phyloP scores from a whole-genome alignment of 2,797 vertebrate genomes.

The Todus mexicanus region DNA sequence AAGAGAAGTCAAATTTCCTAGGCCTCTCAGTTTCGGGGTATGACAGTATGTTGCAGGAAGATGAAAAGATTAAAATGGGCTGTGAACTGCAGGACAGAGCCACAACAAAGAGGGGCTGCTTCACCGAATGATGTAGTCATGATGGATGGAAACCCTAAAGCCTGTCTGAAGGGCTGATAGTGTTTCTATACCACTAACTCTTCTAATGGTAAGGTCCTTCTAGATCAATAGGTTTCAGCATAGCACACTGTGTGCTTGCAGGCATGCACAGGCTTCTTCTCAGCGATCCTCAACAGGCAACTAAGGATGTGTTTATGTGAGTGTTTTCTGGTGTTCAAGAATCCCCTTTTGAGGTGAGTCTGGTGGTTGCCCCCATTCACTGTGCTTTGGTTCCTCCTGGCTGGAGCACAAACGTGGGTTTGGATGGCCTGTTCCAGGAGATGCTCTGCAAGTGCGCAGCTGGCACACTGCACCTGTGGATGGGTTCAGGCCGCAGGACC shows the following conservation, averaged over 20 bases:
- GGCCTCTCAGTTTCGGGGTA: background rate
- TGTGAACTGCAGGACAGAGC: background rate
- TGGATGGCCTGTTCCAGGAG: background rate
- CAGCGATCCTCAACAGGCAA: background rate
- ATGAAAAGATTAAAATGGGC: background rate
- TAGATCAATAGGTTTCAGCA: background rate
- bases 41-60: background rate
- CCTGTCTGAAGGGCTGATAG: background rate
- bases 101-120: background rate
- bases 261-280: background rate
- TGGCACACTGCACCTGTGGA: fast-evolving
- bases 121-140: background rate
- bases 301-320: background rate
- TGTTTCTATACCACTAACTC: background rate
- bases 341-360: background rate
- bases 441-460: background rate
- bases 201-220: background rate
- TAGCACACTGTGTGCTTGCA: background rate
- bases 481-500: background rate
- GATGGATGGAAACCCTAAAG: background rate
- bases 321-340: background rate
- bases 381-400: background rate
- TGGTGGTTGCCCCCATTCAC: background rate
- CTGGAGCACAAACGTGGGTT: background rate
- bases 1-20: background rate